These are phyloP conservation scores for Meiosimyza decipiens DNA, from an alignment of 2,888 invertebrate species.

Conservation along the genomic window DNA sequence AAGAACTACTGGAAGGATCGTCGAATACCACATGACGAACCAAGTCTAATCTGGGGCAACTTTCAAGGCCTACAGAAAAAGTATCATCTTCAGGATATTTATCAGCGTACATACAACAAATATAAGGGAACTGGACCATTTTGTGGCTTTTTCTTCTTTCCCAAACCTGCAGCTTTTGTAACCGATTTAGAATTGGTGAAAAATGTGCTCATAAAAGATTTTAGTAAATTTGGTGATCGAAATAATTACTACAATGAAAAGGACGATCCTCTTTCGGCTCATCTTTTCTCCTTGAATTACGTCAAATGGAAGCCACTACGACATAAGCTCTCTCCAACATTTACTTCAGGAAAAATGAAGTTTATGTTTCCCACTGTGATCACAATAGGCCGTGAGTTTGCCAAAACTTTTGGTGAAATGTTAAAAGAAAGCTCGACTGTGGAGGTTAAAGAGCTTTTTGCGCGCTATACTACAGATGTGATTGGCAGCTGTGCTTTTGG, in stretches of 20 bases:
- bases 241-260: conserved; percentile 52
- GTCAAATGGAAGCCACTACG: conserved; percentile 63
- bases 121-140: conserved; percentile 45
- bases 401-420: conserved; percentile 17
- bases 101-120: conserved; percentile 43
- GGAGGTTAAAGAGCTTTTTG: conserved; percentile 54
- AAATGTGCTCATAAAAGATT: conserved; percentile 46
- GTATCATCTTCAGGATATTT: conserved; percentile 40
- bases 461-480: conserved; percentile 66
- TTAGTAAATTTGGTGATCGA: conserved; percentile 55
- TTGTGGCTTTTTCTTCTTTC: conserved; percentile 52
- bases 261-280: conserved; percentile 55
- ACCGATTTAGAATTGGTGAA: conserved; percentile 50
- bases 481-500: conserved; percentile 66
- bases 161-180: conserved; percentile 45
- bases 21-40: conserved; percentile 42
- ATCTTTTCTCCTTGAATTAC: conserved; percentile 57
- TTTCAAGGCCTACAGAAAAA: conserved; percentile 38
- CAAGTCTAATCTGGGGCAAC: conserved; percentile 43
- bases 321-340: conserved; percentile 64
- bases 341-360: conserved; percentile 56
- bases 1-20: conserved; percentile 39
- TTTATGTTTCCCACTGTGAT: conserved; percentile 50
- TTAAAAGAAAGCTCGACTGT: conserved; percentile 27
- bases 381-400: conserved; percentile 38